Percentiles rank a stretch among this genome's conserved stretches.
Evolutionary conservation across 2,113 vertebrate species (phyloP).

Genomic region (Nematolebias whitei): DNA sequence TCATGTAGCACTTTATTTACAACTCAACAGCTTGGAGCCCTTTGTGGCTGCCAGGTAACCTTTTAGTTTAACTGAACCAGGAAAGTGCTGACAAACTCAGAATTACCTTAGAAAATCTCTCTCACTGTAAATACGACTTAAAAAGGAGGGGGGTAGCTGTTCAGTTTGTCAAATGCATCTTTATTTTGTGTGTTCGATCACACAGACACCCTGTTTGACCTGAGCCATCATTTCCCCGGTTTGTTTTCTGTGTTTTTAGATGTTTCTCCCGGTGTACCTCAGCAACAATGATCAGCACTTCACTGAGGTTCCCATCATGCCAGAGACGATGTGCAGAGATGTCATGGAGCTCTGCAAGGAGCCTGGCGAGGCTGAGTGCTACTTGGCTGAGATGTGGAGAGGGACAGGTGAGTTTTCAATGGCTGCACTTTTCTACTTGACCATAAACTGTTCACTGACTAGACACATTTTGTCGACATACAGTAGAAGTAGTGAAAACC

Average conservation of each 20-base stretch:
- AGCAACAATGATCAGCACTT: slow-evolving; percentile 91
- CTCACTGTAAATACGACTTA: not conserved
- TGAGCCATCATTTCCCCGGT: not conserved
- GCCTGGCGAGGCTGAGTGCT: slow-evolving; percentile 88
- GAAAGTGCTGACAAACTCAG: not conserved
- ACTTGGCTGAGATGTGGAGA: slow-evolving; percentile 89
- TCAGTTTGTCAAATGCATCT: not conserved
- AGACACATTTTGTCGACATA: too few species aligned
- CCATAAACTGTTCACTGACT: too few species aligned
- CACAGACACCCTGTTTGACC: too few species aligned
- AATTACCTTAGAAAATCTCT: not conserved
- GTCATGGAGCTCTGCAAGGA: slow-evolving; percentile 94
- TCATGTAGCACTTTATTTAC: not conserved
- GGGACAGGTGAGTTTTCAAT: slow-evolving; percentile 81
- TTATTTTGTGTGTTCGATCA: too few species aligned
- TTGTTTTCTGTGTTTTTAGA: slow-evolving; percentile 69
- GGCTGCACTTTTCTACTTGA: too few species aligned
- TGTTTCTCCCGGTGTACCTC: slow-evolving; percentile 94
- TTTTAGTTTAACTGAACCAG: not conserved
- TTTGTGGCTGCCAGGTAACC: not conserved
- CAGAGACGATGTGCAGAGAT: slow-evolving; percentile 89
- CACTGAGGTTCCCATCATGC: slow-evolving; percentile 89
- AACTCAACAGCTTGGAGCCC: not conserved
- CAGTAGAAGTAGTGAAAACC: too few species aligned
- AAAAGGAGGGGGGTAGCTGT: too few species aligned